Evolutionary conservation across 2,797 vertebrate genomes (phyloP), one percentile per base, ranked within the genome.

Genomic region (Sebastes iracundus): DNA sequence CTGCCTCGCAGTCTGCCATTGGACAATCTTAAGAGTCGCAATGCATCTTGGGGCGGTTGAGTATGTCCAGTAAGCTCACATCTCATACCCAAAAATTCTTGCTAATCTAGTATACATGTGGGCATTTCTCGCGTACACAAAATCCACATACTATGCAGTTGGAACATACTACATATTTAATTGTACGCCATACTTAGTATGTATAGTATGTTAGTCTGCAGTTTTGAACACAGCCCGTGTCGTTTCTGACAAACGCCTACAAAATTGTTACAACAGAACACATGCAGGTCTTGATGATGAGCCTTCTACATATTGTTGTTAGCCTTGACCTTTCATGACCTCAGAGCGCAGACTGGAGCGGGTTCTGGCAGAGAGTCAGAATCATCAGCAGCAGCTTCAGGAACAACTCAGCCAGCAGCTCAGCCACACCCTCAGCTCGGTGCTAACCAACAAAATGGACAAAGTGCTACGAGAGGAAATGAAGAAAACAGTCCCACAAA

Each of bases 381-480:
- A 96, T 68, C 95, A 97, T 5, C 97, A 95, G 35, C 97, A 97
- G 82, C 97, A 98, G 91, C 92, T 98, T 30, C 97, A 98, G 87
- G 97, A 99, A 56, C 97, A 99, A 7, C 95, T 99, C 64, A 95
- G 96, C 53, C 97, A 98, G 88, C 97, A 99, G 90, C 96, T 99
- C 8, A 95, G 97, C 49, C 97, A 98, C 72, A 88, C 96, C 12
- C 93, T 99, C 80, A 96, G 96, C 92, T 94, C 96, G 1, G 95
- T 96, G 1, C 89, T 99, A 9, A 96, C 96, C 65, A 97, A 87
- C 93, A 94, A 97, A 0, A 94, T 99, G 90, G 99, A 99, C 90
- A 98, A 98, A 82, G 96, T 97, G 38, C 69, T 99, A 5, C 97
- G 98, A 0, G 99, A 99, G 0, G 99, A 99, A 88, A 97, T 99